Percentiles rank a stretch among this genome's conserved stretches.
These are phyloP conservation scores for Leucopsar rothschildi DNA, from an alignment of 2,113 vertebrate genomes.

Conservation along the genomic window DNA sequence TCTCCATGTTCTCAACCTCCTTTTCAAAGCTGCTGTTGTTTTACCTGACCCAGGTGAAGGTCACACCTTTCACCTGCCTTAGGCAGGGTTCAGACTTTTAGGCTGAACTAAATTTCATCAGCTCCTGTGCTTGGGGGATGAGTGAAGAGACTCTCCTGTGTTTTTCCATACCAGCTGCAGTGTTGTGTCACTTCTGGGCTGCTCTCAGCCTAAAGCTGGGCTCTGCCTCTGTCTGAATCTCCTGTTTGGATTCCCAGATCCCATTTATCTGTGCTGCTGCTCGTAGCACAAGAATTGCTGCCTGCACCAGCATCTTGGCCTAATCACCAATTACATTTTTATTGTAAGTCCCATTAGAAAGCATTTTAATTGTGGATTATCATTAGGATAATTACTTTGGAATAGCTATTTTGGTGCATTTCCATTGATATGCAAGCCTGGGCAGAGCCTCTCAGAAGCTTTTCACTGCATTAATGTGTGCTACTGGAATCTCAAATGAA, in stretches of 20 bases:
- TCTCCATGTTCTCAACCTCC: neutral
- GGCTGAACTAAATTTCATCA: neutral
- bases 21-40: neutral
- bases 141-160: neutral
- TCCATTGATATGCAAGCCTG: neutral
- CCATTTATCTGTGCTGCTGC: neutral
- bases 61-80: neutral
- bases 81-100: neutral
- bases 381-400: constrained; percentile 12
- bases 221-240: neutral
- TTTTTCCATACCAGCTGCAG: neutral
- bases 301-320: neutral
- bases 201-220: neutral
- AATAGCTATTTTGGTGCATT: constrained; percentile 16
- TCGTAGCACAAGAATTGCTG: neutral
- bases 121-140: neutral
- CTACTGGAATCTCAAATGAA: neutral
- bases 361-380: constrained; percentile 34
- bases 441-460: neutral
- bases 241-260: neutral
- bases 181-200: neutral
- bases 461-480: neutral
- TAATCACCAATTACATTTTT: constrained; percentile 17
- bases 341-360: constrained; percentile 3
- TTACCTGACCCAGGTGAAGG: neutral